These are phyloP conservation scores for Oryzias dopingdopingensis DNA, from an alignment of 2,797 vertebrate species.

Conservation along the genomic window DNA sequence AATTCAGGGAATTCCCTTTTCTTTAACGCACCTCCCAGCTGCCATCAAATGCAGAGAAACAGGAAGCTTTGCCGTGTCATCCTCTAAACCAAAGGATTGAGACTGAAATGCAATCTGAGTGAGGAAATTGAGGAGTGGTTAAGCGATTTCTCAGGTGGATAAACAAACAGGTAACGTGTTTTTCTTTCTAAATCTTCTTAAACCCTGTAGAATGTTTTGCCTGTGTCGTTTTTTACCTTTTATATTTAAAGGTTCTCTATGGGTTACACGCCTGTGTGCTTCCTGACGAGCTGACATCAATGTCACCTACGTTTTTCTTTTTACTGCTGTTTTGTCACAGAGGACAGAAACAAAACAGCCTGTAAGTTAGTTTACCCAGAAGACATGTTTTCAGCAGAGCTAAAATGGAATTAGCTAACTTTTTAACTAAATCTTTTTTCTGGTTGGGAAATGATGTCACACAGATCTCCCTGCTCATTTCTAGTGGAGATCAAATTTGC, in stretches of 20 bases:
- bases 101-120: constrained; percentile 22
- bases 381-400: constrained; percentile 41
- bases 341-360: constrained; percentile 17
- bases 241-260: neutral
- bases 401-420: constrained; percentile 39
- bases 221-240: neutral
- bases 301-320: constrained; percentile 1
- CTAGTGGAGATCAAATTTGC: constrained; percentile 26
- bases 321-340: constrained; percentile 22
- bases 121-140: constrained; percentile 35
- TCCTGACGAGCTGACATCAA: constrained; percentile 8
- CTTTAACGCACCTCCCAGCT: constrained; percentile 43
- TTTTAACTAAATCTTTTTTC: constrained; percentile 39
- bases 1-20: constrained; percentile 37
- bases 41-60: constrained; percentile 42
- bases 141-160: constrained; percentile 35
- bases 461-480: constrained; percentile 21
- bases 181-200: neutral
- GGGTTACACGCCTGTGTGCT: constrained; percentile 9
- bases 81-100: constrained; percentile 40
- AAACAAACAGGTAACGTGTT: constrained; percentile 50
- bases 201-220: neutral
- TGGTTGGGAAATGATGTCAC: constrained; percentile 31
- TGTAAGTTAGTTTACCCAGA: constrained; percentile 35
- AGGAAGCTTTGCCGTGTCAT: constrained; percentile 53